Evolutionary conservation across 1,140 invertebrate genomes (phyloP).

Genomic region (Metaphire vulgaris): DNA sequence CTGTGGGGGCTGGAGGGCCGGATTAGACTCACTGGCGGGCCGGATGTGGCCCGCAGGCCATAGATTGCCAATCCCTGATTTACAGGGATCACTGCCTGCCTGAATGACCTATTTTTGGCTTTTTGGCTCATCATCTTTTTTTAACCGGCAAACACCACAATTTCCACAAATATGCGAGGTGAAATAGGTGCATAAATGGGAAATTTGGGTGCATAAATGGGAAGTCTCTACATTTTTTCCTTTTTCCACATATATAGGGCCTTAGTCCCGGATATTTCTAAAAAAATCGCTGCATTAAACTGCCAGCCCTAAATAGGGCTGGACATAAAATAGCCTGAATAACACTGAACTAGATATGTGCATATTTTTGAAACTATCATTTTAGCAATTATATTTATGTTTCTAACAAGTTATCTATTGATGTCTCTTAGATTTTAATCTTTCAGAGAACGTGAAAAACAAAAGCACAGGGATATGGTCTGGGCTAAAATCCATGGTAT

Average conservation of each 20-base stretch:
- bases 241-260: too few species aligned
- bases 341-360: neutral
- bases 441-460: constrained; percentile 25
- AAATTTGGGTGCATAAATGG: too few species aligned
- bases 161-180: too few species aligned
- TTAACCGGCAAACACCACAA: too few species aligned
- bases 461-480: constrained; percentile 11
- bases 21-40: too few species aligned
- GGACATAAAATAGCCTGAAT: neutral
- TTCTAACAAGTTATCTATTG: constrained; percentile 11
- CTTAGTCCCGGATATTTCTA: neutral
- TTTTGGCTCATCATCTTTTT: neutral
- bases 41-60: too few species aligned
- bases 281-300: neutral
- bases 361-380: neutral
- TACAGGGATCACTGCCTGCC: neutral
- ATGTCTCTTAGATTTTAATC: constrained; percentile 15
- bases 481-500: constrained; percentile 18
- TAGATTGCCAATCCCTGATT: neutral
- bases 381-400: neutral
- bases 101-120: neutral
- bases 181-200: too few species aligned
- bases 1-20: neutral
- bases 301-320: too few species aligned
- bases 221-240: too few species aligned